Base-by-base conservation (phyloP, 2,888 invertebrate genomes). In the Dioctria rufipes region DNA sequence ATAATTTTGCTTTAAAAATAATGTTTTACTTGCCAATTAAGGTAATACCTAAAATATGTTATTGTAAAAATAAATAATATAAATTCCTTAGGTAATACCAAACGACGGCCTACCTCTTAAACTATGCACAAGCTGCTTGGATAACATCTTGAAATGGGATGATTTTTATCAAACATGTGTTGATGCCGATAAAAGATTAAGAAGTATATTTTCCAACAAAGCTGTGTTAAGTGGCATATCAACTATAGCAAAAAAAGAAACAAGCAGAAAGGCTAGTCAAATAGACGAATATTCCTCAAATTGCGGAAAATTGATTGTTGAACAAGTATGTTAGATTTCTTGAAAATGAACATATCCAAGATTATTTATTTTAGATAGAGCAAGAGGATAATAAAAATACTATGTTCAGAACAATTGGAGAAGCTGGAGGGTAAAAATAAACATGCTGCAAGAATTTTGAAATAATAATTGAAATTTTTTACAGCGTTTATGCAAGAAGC, bases 91-190 rank as follows among this genome's bases (percentile, higher is more conserved):
- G 71, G 40, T 71, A 3, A 5, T 46, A 8, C 51, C 42, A 54
- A 40, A 49, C 37, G 71, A 71, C 40, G 37, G 3, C n/a, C 13
- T 71, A 39, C 71, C 71, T 1, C 51, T 71, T 9, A 51, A 71
- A 11, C 42, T 71, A 9, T 71, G 71, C 40, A 54, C 46, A 51
- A 71, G 8, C 11, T 71, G 71, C 39, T 39, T 54, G 5, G 71
- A 71, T 40, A 71, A 39, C 40, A 54, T 71, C 11, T 37, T 71
- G 5, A 46, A 51, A 1, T 71, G 71, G 71, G 54, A 71, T 9
- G 71, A 71, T 11, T 71, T 71, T 39, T 71, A 71, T 51, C 71
- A 71, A 40, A 71, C 4, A 37, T 71, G 49, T n/a, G 9, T 71
- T 54, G 54, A 71, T 13, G 71, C 71, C 4, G 71, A 71, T 25